Base-by-base conservation (phyloP, 2,888 invertebrate species). In the Epinotia demarniana region DNA sequence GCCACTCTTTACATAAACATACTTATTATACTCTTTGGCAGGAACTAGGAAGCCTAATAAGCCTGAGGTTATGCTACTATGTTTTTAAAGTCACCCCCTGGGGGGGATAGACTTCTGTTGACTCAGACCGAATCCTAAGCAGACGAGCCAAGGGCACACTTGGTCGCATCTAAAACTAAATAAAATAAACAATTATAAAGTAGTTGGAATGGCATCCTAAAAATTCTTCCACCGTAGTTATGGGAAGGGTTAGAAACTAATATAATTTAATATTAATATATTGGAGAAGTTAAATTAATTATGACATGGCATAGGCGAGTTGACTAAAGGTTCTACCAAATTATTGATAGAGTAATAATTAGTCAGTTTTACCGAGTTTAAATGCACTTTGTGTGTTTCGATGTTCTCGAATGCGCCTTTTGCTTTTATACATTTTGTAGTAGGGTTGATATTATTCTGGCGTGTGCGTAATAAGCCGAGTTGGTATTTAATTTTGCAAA, bases 341-440 rank as follows among this genome's bases (percentile, higher is more conserved):
- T 86, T 87, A 87, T 85, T 85, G 84, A 87, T 87, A 86, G 83
- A 83, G 83, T 82, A 85, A 84, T 86, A 85, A 87, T 86, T 84
- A 83, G 79, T 33, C 72, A 61, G 60, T 67, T 67, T 67, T 72
- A 78, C 78, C 78, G 80, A 85, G 83, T 86, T 86, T 84, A 82
- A 84, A 85, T 85, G 83, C 81, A 81, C 81, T 82, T 83, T 80
- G 82, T 81, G 81, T 79, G 78, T 77, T 80, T 77, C 79, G 81
- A 80, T 82, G 23, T 3, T n/a, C n/a, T n/a, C 23, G 23, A 66
- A 72, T 60, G 58, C 49, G 72, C 58, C 72, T 64, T 64, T 57
- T 60, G 60, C 66, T 49, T 58, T 60, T 60, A 60, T 66, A 73
- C 66, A 73, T 73, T 67, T 73, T 73, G 60, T 66, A 73, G 60